Percentiles rank a stretch among this genome's conserved stretches.
phyloP scores from a whole-genome alignment of 2,113 vertebrate species.

The Prunella fulvescens region DNA sequence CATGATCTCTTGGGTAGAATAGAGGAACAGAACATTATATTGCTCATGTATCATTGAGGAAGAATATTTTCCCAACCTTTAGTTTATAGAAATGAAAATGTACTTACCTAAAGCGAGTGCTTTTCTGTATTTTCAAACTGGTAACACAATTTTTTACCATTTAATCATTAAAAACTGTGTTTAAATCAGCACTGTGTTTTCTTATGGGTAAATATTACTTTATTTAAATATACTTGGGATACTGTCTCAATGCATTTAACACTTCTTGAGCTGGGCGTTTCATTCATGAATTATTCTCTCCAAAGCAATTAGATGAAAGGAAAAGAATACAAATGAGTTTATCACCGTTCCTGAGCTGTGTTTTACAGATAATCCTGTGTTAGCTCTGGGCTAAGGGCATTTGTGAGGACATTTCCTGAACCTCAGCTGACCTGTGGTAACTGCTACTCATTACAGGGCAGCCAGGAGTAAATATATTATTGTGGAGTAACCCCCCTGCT shows the following conservation, averaged over 20 bases:
- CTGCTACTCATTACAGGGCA: not conserved
- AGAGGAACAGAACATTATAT: not conserved
- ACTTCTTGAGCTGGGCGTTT: not conserved
- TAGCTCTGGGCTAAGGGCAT: not conserved
- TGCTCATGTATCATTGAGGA: constrained; percentile 5
- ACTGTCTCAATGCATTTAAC: not conserved
- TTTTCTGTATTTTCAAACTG: not conserved
- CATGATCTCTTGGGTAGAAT: not conserved
- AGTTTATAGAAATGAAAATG: not conserved
- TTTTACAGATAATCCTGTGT: not conserved
- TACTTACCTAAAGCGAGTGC: not conserved
- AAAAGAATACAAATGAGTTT: not conserved
- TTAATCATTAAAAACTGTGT: not conserved
- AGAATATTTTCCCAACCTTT: constrained; percentile 1
- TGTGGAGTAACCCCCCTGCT: not conserved
- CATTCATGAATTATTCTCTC: not conserved
- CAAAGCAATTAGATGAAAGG: not conserved
- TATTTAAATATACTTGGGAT: not conserved
- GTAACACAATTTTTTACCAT: not conserved
- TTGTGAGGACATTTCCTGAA: not conserved
- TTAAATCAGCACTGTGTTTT: not conserved
- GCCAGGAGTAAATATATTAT: not conserved
- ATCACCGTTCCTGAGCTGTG: not conserved
- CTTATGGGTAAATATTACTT: not conserved
- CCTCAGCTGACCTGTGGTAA: constrained; percentile 21